Evolutionary conservation across 2,113 vertebrate species (phyloP), one percentile per base, ranked within the genome.

Genomic region (Osmerus mordax): DNA sequence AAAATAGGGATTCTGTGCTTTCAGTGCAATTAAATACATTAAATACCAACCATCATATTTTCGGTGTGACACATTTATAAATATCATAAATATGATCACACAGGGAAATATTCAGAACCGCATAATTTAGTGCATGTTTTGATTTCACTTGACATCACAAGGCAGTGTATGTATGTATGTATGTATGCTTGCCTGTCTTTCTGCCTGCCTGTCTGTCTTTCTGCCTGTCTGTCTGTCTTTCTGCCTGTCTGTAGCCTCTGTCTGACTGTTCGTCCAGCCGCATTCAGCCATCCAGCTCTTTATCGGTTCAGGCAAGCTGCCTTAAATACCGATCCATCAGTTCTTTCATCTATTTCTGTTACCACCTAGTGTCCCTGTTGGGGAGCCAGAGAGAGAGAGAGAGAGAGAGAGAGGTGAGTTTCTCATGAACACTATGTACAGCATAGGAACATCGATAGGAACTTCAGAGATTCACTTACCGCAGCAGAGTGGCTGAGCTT

Each of bases 401-500:
- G 36, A 59, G 19, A 29, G 28, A 54, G 51, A 53, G 15, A 36
- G 14, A 14, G 16, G n/a, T 8, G 41, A 47, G 41, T 47, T 47
- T 11, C 41, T 47, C 9, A 47, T 47, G 41, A 47, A 47, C 32
- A 36, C 32, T 36, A 36, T 36, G 7, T 36, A 36, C 8, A 47
- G 41, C 75, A 70, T 28, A 65, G 60, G 55, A 60, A 64, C 47
- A 55, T 25, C 19, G 28, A 54, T 23, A 64, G 51, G 25, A 16
- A 62, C 61, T 16, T 32, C 0, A 36, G 2, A 15, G 55, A 65
- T 64, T 21, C 52, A 89, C 94, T 88, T 77, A 98, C 97, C 72
- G 86, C 69, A 0, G 93, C 89, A 54, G 94, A 82, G 0, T 96
- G 95, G 83, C 93, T 94, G 88, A 97, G 85, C 82, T 95, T 97